These are phyloP conservation scores for Stenopsyche tienmushanensis DNA, from an alignment of 1,140 invertebrate species.

Conservation along the genomic window DNA sequence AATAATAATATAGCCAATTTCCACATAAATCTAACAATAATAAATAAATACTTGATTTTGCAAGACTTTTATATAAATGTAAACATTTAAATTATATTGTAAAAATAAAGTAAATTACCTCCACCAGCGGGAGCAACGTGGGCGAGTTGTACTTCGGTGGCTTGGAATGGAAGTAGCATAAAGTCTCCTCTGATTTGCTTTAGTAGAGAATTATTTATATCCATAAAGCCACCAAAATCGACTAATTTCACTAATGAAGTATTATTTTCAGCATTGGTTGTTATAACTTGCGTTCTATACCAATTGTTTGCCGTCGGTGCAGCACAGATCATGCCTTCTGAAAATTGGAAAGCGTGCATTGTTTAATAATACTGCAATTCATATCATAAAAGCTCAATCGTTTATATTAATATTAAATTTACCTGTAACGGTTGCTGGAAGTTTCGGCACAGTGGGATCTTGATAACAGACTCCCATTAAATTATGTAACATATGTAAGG, in stretches of 20 bases:
- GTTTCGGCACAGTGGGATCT: slow-evolving; percentile 61
- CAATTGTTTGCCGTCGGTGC: slow-evolving; percentile 80
- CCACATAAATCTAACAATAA: neutral
- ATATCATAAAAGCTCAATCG: no score
- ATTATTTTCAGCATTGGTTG: slow-evolving; percentile 64
- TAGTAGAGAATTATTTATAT: slow-evolving; percentile 70
- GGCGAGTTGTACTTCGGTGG: slow-evolving; percentile 88
- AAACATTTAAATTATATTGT: neutral
- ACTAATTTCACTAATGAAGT: slow-evolving; percentile 84
- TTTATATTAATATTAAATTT: slow-evolving; percentile 39
- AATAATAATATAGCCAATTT: neutral
- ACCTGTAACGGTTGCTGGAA: slow-evolving; percentile 66
- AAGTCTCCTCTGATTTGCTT: slow-evolving; percentile 91
- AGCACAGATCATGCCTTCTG: slow-evolving; percentile 85
- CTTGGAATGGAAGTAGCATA: slow-evolving; percentile 92
- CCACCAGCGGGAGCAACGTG: slow-evolving; percentile 81
- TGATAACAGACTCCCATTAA: slow-evolving; percentile 71
- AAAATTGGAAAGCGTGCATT: slow-evolving; percentile 43
- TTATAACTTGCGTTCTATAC: slow-evolving; percentile 85
- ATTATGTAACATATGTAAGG: slow-evolving; percentile 73
- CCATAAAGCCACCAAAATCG: slow-evolving; percentile 91
- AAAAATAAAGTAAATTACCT: slow-evolving; percentile 49
- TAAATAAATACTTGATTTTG: neutral
- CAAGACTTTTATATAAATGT: slow-evolving; percentile 1
- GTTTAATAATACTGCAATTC: neutral